Conservation (phyloP, 92 coral and sea anemone genomes). For the Epizoanthus ramosus region DNA sequence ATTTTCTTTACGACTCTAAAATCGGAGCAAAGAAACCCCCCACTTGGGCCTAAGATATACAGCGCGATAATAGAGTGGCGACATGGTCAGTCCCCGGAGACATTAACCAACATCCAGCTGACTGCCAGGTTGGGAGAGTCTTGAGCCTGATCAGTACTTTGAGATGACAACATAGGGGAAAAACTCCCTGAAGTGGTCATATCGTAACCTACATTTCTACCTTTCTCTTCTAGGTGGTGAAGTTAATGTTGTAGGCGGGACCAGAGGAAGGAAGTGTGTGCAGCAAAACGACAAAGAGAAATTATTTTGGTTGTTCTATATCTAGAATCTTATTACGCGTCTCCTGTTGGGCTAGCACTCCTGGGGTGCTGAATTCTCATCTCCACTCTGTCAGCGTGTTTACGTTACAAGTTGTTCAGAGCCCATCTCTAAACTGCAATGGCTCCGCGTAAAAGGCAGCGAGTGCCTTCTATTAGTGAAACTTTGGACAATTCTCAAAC, state of each 20-base stretch:
- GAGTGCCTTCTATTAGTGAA: constrained; percentile 62
- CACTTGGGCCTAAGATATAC: constrained; percentile 25
- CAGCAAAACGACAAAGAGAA: constrained; percentile 11
- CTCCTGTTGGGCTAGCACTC: constrained; percentile 41
- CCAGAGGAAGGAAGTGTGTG: constrained; percentile 8
- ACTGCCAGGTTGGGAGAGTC: constrained; percentile 74
- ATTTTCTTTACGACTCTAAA: constrained; percentile 23
- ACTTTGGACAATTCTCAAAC: constrained; percentile 65
- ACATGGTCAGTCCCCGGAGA: constrained; percentile 76
- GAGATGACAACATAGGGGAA: constrained; percentile 32
- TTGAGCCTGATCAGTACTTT: constrained; percentile 47
- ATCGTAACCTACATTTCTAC: constrained; percentile 43
- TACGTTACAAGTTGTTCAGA: constrained; percentile 33
- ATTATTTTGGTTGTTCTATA: constrained; percentile 35
- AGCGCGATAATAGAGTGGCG: constrained; percentile 34
- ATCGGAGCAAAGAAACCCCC: constrained; percentile 25
- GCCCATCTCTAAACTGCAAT: constrained; percentile 31
- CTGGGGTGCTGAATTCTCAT: constrained; percentile 34
- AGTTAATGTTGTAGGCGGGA: neutral
- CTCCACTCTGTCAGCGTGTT: constrained; percentile 43
- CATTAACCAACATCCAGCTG: constrained; percentile 81
- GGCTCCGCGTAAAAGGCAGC: constrained; percentile 72
- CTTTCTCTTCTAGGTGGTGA: constrained; percentile 37
- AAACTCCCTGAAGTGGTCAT: constrained; percentile 20
- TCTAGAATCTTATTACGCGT: constrained; percentile 39